Conservation (phyloP, 2,888 invertebrate genomes). For the Mythimna albipuncta region DNA sequence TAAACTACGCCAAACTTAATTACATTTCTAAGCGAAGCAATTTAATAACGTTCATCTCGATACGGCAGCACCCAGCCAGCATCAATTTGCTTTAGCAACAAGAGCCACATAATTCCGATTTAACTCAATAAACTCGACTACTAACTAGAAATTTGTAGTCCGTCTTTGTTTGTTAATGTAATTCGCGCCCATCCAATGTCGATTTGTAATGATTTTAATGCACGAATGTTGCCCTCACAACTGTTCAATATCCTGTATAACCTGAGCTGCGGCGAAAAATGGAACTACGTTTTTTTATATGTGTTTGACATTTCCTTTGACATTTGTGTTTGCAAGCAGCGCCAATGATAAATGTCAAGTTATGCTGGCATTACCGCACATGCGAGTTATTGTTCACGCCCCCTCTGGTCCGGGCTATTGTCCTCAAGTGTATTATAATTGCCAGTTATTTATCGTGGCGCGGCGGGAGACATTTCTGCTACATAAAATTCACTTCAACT, state of each 20-base stretch:
- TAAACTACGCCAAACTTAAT: constrained; percentile 66
- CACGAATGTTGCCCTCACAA: constrained; percentile 71
- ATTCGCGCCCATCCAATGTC: constrained; percentile 81
- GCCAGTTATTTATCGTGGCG: constrained; percentile 80
- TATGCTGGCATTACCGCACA: constrained; percentile 42
- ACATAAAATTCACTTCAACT: constrained; percentile 65
- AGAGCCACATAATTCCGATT: constrained; percentile 85
- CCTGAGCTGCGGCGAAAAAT: constrained; percentile 14
- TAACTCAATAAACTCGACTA: constrained; percentile 83
- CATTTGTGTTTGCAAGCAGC: constrained; percentile 43
- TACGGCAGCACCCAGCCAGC: constrained; percentile 21
- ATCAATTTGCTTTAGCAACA: constrained; percentile 77
- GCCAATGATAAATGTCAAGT: constrained; percentile 32
- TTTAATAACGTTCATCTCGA: constrained; percentile 60
- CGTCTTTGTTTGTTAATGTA: constrained; percentile 80
- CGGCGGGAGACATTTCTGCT: constrained; percentile 70
- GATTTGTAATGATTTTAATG: constrained; percentile 89
- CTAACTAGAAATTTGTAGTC: constrained; percentile 78
- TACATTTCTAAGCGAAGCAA: constrained; percentile 59
- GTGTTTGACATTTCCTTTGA: constrained; percentile 23
- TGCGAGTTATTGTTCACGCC: constrained; percentile 74
- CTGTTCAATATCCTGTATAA: constrained; percentile 16
- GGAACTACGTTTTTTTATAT: not conserved
- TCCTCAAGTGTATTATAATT: constrained; percentile 81
- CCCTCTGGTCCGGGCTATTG: constrained; percentile 75